Base-by-base conservation (phyloP, 2,113 vertebrate genomes). In the Dolichallabes microphthalmus region DNA sequence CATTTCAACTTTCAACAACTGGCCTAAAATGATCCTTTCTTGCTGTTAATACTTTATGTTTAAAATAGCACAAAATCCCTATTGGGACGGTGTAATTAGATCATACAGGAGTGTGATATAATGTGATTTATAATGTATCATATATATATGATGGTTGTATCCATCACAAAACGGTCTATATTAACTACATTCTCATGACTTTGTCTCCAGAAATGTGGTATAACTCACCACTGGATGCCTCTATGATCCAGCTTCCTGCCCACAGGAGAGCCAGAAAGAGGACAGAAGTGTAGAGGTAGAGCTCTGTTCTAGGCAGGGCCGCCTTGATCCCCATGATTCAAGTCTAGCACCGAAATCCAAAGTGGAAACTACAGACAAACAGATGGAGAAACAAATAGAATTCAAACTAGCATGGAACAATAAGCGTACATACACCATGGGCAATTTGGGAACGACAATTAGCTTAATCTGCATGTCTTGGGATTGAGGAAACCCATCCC, bases 151-250 rank as follows among this genome's bases (percentile, higher is more conserved):
- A n/a, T n/a, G n/a, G n/a, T n/a, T n/a, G n/a, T 1, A 55, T 20
- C 39, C 17, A 20, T 66, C 52, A 30, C 9, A 27, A 58, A 78
- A n/a, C 30, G 0, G 3, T 11, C 7, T 13, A 19, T 32, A 39
- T 85, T 19, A 78, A 32, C 0, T 14, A 52, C 25, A 14, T 30
- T 84, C 45, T 20, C 6, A 27, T 50, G 25, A 15, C 27, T 22
- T 32, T n/a, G 11, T 30, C 39, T 66, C n/a, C 19, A 76, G 35
- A 82, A 76, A 66, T 32, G 39, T 58, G 52, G 30, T 17, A 50
- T n/a, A 57, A 88, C 91, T 93, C 95, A 99, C 98, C 98, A 92
- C 92, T 89, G 0, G 98, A 99, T 0, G 95, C 96, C 82, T 98
- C 96, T 0, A 96, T 94, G 92, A 99, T 97, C 86, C 95, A 97